phyloP scores from a whole-genome alignment of 2,888 invertebrate species.

The Epinotia ramella region DNA sequence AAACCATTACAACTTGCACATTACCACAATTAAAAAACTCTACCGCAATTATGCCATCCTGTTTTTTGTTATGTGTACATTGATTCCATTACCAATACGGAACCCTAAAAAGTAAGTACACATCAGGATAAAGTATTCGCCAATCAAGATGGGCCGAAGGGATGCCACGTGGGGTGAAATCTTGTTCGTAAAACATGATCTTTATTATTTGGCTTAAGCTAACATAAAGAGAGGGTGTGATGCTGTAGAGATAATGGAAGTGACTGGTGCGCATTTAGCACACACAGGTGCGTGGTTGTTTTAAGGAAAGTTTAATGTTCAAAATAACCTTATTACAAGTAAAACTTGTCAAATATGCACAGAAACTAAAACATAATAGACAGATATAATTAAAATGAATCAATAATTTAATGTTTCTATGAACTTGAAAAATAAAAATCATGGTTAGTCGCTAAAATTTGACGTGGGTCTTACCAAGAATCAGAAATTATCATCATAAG shows the following conservation, averaged over 20 bases:
- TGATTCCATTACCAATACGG: conserved; percentile 25
- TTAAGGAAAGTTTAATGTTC: not conserved
- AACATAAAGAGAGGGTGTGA: conserved; percentile 49
- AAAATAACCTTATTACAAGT: too few relatives aligned
- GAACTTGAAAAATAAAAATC: too few relatives aligned
- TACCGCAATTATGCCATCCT: too few relatives aligned
- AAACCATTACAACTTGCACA: too few relatives aligned
- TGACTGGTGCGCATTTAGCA: not conserved
- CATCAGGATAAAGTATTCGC: conserved; percentile 55
- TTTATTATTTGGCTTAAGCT: conserved; percentile 65
- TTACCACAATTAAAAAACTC: too few relatives aligned
- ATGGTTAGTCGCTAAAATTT: too few relatives aligned
- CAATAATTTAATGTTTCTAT: too few relatives aligned
- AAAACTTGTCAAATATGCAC: too few relatives aligned
- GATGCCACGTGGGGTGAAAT: conserved; percentile 52
- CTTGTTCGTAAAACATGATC: conserved; percentile 66
- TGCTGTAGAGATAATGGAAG: conserved; percentile 44
- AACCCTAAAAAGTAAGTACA: conserved; percentile 45
- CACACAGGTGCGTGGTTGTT: not conserved
- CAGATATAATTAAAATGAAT: too few relatives aligned
- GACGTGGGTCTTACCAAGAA: too few relatives aligned
- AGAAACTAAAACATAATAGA: too few relatives aligned
- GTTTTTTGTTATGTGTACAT: not conserved
- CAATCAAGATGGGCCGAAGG: conserved; percentile 56
- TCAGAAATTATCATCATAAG: too few relatives aligned